Conservation (phyloP, 2,113 vertebrate genomes). For the Pleuronectes platessa region DNA sequence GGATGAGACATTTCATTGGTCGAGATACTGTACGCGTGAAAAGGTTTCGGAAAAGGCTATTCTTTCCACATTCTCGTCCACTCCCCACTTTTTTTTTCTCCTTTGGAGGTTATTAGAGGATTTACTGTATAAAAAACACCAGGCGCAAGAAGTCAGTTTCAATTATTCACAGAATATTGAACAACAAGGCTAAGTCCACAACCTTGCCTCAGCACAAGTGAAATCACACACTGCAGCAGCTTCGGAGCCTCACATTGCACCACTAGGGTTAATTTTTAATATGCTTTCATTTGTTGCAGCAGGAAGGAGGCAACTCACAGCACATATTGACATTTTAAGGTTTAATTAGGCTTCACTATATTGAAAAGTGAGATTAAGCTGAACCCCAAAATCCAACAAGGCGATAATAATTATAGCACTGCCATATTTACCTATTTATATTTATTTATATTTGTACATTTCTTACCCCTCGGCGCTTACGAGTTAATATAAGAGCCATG, state of each 20-base stretch:
- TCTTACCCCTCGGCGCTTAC: conserved; percentile 29
- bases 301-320: conserved; percentile 36
- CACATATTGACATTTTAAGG: conserved; percentile 44
- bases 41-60: conserved; percentile 17
- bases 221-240: conserved; percentile 71
- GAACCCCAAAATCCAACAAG: not conserved
- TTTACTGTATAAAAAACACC: conserved; percentile 66
- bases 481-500: not conserved
- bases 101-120: conserved; percentile 29
- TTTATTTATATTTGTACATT: not conserved
- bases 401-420: not conserved
- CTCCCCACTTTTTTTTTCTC: conserved; percentile 38
- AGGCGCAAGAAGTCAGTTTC: conserved; percentile 63
- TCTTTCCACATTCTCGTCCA: conserved; percentile 30
- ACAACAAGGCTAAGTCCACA: conserved; percentile 71
- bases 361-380: not conserved
- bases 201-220: conserved; percentile 73
- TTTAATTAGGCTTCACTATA: conserved; percentile 50
- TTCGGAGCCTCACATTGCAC: conserved; percentile 53
- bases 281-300: conserved; percentile 69
- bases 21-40: not conserved
- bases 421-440: not conserved
- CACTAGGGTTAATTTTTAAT: conserved; percentile 79
- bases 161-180: conserved; percentile 81
- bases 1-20: not conserved